Conservation (phyloP, 2,888 invertebrate species). For the Latrodectus hesperus region DNA sequence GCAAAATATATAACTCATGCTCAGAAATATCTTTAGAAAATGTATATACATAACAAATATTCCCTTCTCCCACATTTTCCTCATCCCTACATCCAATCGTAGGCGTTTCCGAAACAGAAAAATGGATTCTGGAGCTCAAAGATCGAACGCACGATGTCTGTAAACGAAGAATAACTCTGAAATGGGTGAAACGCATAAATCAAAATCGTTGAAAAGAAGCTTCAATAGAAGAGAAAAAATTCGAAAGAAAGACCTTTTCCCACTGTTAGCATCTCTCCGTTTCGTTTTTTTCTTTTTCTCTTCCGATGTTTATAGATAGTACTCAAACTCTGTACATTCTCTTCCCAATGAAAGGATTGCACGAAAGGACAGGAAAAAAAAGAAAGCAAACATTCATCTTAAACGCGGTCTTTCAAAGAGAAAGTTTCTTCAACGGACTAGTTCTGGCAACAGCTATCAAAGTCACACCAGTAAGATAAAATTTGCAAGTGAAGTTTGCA, state of each 20-base stretch:
- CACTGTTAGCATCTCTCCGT: slow-evolving; percentile 18
- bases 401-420: neutral
- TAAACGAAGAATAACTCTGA: slow-evolving; percentile 48
- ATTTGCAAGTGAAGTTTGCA: too few species aligned
- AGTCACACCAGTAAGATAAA: too few species aligned
- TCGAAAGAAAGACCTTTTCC: slow-evolving; percentile 14
- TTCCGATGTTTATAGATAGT: slow-evolving; percentile 57
- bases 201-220: slow-evolving; percentile 38
- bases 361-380: slow-evolving; percentile 18
- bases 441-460: too few species aligned
- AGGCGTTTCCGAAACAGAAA: slow-evolving; percentile 29
- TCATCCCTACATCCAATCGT: slow-evolving; percentile 1
- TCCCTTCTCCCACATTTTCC: neutral
- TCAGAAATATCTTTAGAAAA: neutral
- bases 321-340: slow-evolving; percentile 54
- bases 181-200: slow-evolving; percentile 46
- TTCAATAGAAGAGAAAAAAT: slow-evolving; percentile 8
- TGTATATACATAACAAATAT: neutral
- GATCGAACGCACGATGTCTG: slow-evolving; percentile 48
- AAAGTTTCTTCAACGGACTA: neutral
- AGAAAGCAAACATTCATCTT: slow-evolving; percentile 32
- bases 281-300: slow-evolving; percentile 2
- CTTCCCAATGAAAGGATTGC: slow-evolving; percentile 45
- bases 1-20: neutral
- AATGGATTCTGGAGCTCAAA: slow-evolving; percentile 14